A percentile compares a stretch with the other conserved stretches of the same genome.
Evolutionary conservation across 2,113 vertebrate species (phyloP).

Genomic region (Channa maculata): DNA sequence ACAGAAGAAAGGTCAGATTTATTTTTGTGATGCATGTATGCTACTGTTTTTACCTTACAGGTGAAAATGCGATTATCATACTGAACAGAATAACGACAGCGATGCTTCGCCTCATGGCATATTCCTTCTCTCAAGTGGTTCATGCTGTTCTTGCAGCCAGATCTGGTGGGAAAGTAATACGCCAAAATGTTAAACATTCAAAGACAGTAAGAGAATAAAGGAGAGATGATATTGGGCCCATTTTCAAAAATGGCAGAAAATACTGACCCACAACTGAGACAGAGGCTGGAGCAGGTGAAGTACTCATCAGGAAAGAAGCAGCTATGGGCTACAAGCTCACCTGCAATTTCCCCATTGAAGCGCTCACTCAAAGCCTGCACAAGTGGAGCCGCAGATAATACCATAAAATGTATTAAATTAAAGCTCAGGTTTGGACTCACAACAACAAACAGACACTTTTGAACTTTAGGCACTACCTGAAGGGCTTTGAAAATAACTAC

Average conservation of each 20-base stretch:
- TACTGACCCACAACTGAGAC: conserved; percentile 97
- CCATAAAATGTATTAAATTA: not conserved
- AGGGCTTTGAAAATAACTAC: conserved; percentile 95
- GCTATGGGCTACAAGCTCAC: conserved; percentile 93
- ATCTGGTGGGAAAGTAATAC: conserved; percentile 75
- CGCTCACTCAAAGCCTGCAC: conserved; percentile 94
- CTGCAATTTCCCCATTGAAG: conserved; percentile 95
- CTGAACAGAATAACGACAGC: conserved; percentile 95
- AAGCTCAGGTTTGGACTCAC: not conserved
- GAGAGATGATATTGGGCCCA: not conserved
- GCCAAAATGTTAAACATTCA: not conserved
- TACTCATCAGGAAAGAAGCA: conserved; percentile 99
- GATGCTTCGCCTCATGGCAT: conserved; percentile 91
- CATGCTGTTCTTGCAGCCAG: conserved; percentile 98
- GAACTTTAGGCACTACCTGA: conserved; percentile 81
- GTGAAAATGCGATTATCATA: conserved; percentile 97
- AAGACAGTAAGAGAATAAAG: not conserved
- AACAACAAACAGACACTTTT: conserved; percentile 23
- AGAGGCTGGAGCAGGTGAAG: conserved; percentile 95
- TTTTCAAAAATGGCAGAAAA: not conserved
- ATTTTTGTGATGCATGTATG: not conserved
- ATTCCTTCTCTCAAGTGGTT: conserved; percentile 94
- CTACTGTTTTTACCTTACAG: conserved; percentile 89
- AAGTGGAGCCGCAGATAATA: not conserved
- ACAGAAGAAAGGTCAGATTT: not conserved